These are phyloP conservation scores for Leptinotarsa texana DNA, from an alignment of 1,140 invertebrate species.

Conservation along the genomic window DNA sequence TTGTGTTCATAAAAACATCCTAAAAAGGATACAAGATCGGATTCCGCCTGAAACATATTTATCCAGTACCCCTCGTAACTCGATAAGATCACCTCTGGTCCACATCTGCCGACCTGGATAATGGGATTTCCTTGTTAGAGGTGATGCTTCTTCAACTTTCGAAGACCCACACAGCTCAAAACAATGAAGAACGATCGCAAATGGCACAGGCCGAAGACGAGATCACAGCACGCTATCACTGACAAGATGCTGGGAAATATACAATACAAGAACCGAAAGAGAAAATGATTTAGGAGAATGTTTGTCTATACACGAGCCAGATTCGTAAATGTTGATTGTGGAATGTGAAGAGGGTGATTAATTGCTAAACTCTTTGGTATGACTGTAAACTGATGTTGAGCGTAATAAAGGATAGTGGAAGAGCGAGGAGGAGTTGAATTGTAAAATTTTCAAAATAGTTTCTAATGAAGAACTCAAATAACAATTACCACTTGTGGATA, in stretches of 20 bases:
- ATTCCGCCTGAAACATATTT: not conserved
- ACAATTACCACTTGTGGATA: too few relatives aligned
- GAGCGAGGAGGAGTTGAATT: too few relatives aligned
- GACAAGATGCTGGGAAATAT: not conserved
- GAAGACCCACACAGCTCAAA: not conserved
- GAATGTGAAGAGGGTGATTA: not conserved
- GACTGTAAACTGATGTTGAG: too few relatives aligned
- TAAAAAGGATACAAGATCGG: too few relatives aligned
- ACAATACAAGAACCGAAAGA: not conserved
- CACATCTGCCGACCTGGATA: conserved; percentile 4
- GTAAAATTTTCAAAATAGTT: too few relatives aligned
- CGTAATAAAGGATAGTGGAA: too few relatives aligned
- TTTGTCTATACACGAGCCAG: not conserved
- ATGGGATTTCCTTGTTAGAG: conserved; percentile 2
- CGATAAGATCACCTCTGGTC: not conserved
- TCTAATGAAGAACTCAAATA: too few relatives aligned
- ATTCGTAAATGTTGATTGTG: not conserved
- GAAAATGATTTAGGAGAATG: not conserved
- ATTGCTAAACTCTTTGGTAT: too few relatives aligned
- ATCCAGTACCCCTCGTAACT: not conserved
- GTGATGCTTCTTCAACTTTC: not conserved
- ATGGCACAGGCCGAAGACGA: not conserved
- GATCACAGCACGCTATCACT: not conserved
- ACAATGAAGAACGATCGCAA: not conserved
- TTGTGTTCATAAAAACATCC: too few relatives aligned